Evolutionary conservation across 2,797 vertebrate species (phyloP).

Genomic region (Trichosurus vulpecula): DNA sequence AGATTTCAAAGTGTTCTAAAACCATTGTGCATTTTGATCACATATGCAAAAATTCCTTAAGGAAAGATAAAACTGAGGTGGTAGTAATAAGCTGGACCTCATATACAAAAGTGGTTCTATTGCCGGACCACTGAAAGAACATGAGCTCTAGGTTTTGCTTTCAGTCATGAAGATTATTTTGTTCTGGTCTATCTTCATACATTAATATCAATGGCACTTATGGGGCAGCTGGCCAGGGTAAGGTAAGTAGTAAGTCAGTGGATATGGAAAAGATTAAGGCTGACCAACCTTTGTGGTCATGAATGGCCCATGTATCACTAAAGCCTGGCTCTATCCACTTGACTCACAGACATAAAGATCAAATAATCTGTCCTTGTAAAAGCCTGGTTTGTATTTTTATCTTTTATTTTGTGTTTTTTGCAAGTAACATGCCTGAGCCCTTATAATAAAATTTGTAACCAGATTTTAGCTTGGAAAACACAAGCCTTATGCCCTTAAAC

Average conservation of each 20-base stretch:
- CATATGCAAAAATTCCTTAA: background rate
- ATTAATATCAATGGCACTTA: background rate
- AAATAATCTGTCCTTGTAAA: background rate
- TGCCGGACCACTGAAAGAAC: background rate
- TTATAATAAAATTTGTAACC: background rate
- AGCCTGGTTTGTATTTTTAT: background rate
- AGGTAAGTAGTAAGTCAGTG: background rate
- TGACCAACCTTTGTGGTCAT: background rate
- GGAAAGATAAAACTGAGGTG: background rate
- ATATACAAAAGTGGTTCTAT: background rate
- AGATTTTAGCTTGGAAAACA: background rate
- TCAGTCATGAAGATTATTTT: background rate
- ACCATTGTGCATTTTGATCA: constrained; percentile 17
- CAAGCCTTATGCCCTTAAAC: background rate
- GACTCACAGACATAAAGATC: too few species aligned
- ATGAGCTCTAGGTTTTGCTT: background rate
- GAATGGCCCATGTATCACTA: background rate
- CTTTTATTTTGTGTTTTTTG: background rate
- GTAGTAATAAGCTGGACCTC: background rate
- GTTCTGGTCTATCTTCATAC: background rate
- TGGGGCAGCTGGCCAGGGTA: background rate
- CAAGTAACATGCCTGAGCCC: background rate
- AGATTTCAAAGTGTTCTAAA: constrained; percentile 15
- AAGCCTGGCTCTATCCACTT: background rate
- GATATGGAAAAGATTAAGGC: background rate